Evolutionary conservation across 2,888 invertebrate genomes (phyloP).

Genomic region (Noctua janthina): DNA sequence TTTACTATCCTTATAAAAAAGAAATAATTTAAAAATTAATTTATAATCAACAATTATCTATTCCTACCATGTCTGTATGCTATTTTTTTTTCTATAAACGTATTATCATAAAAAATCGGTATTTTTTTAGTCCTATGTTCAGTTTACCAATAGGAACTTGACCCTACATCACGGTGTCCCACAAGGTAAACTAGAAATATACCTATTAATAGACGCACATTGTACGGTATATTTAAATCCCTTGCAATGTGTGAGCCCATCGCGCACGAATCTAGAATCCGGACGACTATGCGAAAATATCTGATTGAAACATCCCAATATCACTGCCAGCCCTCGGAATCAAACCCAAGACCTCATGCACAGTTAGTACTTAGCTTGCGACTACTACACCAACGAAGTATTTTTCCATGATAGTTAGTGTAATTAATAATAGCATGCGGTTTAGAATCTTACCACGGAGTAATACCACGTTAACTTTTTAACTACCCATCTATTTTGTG

Average conservation of each 20-base stretch:
- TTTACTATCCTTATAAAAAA: too few species aligned
- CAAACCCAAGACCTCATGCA: not conserved
- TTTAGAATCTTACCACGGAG: slow-evolving; percentile 35
- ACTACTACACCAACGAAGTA: not conserved
- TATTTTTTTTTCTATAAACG: too few species aligned
- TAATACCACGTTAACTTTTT: slow-evolving; percentile 49
- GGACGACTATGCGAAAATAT: not conserved
- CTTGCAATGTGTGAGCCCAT: not conserved
- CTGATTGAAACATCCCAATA: not conserved
- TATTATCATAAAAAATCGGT: too few species aligned
- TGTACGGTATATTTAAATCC: not conserved
- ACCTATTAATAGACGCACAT: not conserved
- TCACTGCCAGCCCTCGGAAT: not conserved
- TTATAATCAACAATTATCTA: too few species aligned
- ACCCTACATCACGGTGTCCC: not conserved
- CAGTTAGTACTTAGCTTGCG: not conserved
- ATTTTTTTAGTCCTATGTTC: too few species aligned
- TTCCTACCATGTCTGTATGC: too few species aligned
- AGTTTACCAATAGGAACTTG: not conserved
- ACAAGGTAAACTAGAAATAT: not conserved
- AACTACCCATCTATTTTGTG: slow-evolving; percentile 51
- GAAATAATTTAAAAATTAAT: too few species aligned
- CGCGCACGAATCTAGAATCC: not conserved
- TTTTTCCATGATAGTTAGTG: slow-evolving; percentile 1
- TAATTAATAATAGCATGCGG: slow-evolving; percentile 34